Conservation (phyloP, 2,888 invertebrate genomes). For the Archips xylosteana region DNA sequence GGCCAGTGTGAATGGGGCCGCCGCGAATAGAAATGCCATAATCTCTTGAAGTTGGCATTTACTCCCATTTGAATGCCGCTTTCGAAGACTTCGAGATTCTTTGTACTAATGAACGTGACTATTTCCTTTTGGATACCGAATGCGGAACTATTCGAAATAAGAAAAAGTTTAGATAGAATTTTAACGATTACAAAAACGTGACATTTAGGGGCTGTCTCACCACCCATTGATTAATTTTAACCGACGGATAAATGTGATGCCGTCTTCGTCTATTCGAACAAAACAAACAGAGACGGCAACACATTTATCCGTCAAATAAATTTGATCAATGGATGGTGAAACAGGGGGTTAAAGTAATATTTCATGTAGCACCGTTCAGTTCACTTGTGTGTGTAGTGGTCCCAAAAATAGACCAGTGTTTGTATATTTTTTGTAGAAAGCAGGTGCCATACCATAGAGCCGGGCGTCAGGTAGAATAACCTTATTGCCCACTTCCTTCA, state of each 20-base stretch:
- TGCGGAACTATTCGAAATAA: constrained; percentile 22
- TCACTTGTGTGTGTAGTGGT: constrained; percentile 58
- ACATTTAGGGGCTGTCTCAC: too few relatives aligned
- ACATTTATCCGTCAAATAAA: too few relatives aligned
- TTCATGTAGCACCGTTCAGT: constrained; percentile 61
- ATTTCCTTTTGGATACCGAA: constrained; percentile 25
- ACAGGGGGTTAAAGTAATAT: constrained; percentile 64
- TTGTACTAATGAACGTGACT: constrained; percentile 23
- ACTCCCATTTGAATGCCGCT: constrained; percentile 3
- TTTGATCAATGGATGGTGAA: too few relatives aligned
- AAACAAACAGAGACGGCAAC: too few relatives aligned
- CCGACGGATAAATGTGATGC: too few relatives aligned
- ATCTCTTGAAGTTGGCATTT: constrained; percentile 36
- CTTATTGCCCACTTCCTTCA: constrained; percentile 76
- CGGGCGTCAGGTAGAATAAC: constrained; percentile 68
- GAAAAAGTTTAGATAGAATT: constrained; percentile 17
- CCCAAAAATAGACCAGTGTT: constrained; percentile 71
- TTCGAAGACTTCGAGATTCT: constrained; percentile 19
- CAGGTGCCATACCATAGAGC: constrained; percentile 67
- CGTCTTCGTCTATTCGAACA: too few relatives aligned
- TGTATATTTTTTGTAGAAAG: constrained; percentile 76
- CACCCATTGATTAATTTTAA: too few relatives aligned
- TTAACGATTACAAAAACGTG: constrained; percentile 51
- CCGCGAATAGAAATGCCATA: constrained; percentile 62
- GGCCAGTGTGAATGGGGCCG: constrained; percentile 71